These are phyloP conservation scores for Drosophila arizonae DNA, from an alignment of 1,140 invertebrate genomes.

Conservation along the genomic window DNA sequence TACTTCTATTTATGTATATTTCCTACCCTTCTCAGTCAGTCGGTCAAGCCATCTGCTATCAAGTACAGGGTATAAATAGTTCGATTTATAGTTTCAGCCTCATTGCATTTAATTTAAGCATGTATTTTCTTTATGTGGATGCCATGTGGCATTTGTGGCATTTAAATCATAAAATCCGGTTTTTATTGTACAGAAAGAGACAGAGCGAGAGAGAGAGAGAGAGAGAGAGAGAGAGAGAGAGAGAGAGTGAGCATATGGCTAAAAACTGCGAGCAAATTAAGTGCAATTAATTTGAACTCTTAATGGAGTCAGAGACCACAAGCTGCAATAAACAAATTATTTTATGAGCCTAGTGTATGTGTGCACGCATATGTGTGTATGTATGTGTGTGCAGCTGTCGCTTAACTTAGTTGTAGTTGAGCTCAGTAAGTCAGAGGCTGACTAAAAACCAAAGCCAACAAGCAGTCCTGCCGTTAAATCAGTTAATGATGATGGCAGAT, in stretches of 20 bases:
- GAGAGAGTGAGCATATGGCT: constrained; percentile 43
- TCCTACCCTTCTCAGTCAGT: no score
- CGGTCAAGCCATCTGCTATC: no score
- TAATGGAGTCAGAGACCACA: constrained; percentile 59
- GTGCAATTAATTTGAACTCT: constrained; percentile 70
- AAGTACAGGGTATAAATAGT: constrained; percentile 29
- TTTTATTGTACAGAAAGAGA: constrained; percentile 48
- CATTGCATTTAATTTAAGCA: constrained; percentile 39
- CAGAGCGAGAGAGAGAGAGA: background rate
- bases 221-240: background rate
- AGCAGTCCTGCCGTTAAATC: constrained; percentile 53
- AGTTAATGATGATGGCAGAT: constrained; percentile 54
- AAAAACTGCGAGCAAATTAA: constrained; percentile 61
- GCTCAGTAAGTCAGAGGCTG: constrained; percentile 56
- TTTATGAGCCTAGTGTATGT: constrained; percentile 49
- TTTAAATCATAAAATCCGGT: constrained; percentile 69
- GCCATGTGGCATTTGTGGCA: constrained; percentile 55
- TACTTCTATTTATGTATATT: no score
- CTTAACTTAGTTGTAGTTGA: constrained; percentile 6
- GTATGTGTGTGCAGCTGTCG: constrained; percentile 2
- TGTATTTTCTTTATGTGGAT: constrained; percentile 32
- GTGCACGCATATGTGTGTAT: background rate
- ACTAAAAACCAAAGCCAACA: constrained; percentile 42
- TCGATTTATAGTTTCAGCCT: constrained; percentile 18
- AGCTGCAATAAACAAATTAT: constrained; percentile 76